These are phyloP conservation scores for Drosophila greeni DNA, from an alignment of 2,888 invertebrate genomes.

Conservation along the genomic window DNA sequence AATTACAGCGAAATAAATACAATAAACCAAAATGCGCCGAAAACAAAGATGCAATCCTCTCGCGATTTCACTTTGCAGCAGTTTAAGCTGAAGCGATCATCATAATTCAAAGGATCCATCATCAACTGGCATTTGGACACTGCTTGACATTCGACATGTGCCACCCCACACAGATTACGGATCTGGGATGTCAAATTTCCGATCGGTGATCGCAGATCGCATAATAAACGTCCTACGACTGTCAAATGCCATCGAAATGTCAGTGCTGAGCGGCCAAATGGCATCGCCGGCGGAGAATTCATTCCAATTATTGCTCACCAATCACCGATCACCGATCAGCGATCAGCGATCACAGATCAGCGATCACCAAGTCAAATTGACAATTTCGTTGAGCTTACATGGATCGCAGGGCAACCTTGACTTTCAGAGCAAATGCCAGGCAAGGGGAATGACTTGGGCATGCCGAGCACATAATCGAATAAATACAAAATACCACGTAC, in stretches of 20 bases:
- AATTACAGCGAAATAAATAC: no score
- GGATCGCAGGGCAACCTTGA: constrained; percentile 56
- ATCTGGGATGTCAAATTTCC: constrained; percentile 1
- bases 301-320: constrained; percentile 36
- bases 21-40: no score
- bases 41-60: no score
- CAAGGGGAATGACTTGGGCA: constrained; percentile 47
- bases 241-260: constrained; percentile 68
- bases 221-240: constrained; percentile 68
- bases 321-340: constrained; percentile 9
- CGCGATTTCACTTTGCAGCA: no score
- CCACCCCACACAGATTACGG: constrained; percentile 18
- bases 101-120: constrained; percentile 6
- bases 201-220: constrained; percentile 39
- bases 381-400: constrained; percentile 41
- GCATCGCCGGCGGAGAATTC: constrained; percentile 35
- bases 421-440: constrained; percentile 52
- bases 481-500: constrained; percentile 7
- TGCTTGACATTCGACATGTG: constrained; percentile 12
- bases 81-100: no score
- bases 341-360: constrained; percentile 38
- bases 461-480: constrained; percentile 26
- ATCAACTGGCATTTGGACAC: constrained; percentile 13
- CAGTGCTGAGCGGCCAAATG: constrained; percentile 52
- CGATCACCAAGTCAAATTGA: constrained; percentile 42